These are phyloP conservation scores for Carassius auratus DNA, from an alignment of 2,113 vertebrate genomes.

Conservation along the genomic window DNA sequence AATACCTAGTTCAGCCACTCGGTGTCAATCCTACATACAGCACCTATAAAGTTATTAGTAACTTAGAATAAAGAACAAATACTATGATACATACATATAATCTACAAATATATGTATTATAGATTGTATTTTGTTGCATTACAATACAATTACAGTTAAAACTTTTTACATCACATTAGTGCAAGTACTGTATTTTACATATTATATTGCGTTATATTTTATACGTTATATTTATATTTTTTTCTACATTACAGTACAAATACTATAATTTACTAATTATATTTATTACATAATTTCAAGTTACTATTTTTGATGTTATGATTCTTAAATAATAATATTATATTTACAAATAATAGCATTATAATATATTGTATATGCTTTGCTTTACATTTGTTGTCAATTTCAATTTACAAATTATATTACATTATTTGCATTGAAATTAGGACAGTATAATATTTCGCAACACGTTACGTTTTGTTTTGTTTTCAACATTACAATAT, in stretches of 20 bases:
- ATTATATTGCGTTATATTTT: background rate
- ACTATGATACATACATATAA: background rate
- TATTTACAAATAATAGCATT: no score
- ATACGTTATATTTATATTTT: background rate
- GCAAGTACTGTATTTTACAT: background rate
- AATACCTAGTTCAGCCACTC: no score
- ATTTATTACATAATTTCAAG: no score
- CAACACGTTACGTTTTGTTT: background rate
- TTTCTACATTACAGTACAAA: no score
- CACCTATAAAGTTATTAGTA: no score
- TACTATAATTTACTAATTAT: no score
- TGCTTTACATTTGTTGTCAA: background rate
- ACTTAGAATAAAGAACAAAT: background rate
- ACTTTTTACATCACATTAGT: background rate
- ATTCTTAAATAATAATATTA: no score
- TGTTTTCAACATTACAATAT: background rate
- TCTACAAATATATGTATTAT: background rate
- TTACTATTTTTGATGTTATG: no score
- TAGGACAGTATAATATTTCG: background rate
- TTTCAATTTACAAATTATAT: background rate
- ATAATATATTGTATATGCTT: no score
- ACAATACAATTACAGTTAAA: no score
- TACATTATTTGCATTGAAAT: background rate
- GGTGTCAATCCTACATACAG: no score
- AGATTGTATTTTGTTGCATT: background rate